Evolutionary conservation across 2,888 invertebrate species (phyloP).

Genomic region (Drosophila quasianomalipes): DNA sequence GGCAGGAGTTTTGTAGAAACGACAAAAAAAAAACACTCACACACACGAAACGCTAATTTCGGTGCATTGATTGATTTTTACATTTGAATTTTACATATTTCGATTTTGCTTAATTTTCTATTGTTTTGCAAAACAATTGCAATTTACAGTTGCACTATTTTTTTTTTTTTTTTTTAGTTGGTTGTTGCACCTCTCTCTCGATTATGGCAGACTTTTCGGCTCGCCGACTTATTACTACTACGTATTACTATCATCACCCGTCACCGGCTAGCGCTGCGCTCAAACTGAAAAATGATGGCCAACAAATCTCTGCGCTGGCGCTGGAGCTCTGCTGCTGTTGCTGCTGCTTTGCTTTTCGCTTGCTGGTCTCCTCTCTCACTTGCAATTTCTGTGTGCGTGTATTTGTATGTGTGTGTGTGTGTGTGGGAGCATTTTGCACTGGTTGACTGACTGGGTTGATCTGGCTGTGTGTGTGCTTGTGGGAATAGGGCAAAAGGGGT

Average conservation of each 20-base stretch:
- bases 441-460: constrained; percentile 50
- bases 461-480: constrained; percentile 10
- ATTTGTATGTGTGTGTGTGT: constrained; percentile 28
- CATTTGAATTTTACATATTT: constrained; percentile 9
- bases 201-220: constrained; percentile 51
- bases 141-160: constrained; percentile 42
- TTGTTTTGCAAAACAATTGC: constrained; percentile 41
- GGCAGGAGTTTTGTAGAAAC: constrained; percentile 13
- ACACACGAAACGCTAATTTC: constrained; percentile 6
- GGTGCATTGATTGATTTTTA: constrained; percentile 12
- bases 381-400: constrained; percentile 57
- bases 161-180: constrained; percentile 1
- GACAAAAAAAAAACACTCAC: constrained; percentile 6
- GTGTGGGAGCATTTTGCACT: constrained; percentile 59
- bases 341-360: constrained; percentile 23
- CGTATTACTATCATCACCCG: constrained; percentile 78
- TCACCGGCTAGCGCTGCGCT: constrained; percentile 79
- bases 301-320: constrained; percentile 79
- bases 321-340: constrained; percentile 52
- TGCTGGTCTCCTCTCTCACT: constrained; percentile 45
- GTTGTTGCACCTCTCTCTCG: constrained; percentile 45
- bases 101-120: background rate
- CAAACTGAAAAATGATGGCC: constrained; percentile 76
- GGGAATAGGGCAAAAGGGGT: constrained; percentile 6
- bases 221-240: constrained; percentile 75